A percentile compares a stretch with the other conserved stretches of the same genome.
Evolutionary conservation across 2,113 vertebrate species (phyloP).

Genomic region (Daubentonia madagascariensis): DNA sequence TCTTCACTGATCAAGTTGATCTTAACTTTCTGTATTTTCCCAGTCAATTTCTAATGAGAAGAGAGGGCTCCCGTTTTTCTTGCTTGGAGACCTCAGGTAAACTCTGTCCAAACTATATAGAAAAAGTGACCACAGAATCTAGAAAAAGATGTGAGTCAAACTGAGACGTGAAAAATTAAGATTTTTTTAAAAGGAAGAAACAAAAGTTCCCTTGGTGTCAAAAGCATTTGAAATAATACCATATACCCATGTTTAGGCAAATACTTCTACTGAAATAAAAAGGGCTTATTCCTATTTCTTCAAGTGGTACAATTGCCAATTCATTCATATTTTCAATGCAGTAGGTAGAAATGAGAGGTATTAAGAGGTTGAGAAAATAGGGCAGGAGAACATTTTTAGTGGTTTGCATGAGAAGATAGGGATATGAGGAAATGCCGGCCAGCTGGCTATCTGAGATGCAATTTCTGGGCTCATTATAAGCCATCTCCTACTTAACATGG

Average conservation of each 20-base stretch:
- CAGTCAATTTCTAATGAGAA: background rate
- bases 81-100: background rate
- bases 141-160: background rate
- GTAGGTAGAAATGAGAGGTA: background rate
- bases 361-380: constrained; percentile 47
- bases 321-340: background rate
- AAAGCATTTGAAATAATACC: background rate
- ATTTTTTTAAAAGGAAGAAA: background rate
- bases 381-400: constrained; percentile 53
- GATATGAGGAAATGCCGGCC: constrained; percentile 45
- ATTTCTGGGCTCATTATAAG: constrained; percentile 77
- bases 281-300: background rate
- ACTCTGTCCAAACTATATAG: background rate
- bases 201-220: background rate
- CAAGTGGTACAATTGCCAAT: background rate
- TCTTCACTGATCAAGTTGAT: background rate
- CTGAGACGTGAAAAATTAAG: background rate
- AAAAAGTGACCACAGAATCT: background rate
- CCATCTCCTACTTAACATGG: constrained; percentile 67
- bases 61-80: background rate
- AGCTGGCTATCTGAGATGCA: constrained; percentile 50
- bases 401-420: constrained; percentile 50
- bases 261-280: background rate
- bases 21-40: background rate
- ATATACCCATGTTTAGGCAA: background rate